Base-by-base conservation (phyloP, 2,113 vertebrate species). In the Alectura lathami region DNA sequence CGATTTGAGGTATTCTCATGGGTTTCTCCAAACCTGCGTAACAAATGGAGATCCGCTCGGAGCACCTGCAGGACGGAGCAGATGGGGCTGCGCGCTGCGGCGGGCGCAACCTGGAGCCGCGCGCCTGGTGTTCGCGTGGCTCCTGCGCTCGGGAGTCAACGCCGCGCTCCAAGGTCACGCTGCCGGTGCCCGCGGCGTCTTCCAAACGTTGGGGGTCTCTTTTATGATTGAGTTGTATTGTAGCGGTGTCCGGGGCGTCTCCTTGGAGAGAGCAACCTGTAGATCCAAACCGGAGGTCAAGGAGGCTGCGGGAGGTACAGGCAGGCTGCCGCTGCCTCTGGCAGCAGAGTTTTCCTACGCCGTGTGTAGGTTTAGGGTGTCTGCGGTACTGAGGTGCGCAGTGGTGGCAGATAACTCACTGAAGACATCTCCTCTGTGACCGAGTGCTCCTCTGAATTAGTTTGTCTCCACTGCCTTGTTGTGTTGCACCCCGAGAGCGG, bases 1-100 rank as follows among this genome's bases (percentile, higher is more conserved):
- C 40, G 85, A 91, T 89, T 89, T 6, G 75, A 89, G 90, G 70
- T 86, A 95, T 95, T 90, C 89, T 93, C 91, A 10, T 13, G 92
- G 95, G 91, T 26, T 75, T n/a, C 69, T 92, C 63, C 68, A 22
- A 43, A 83, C 72, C n/a, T 62, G 59, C 54, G 75, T 94, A 59
- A 89, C 62, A 83, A 88, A 86, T 89, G 93, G 90, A 83, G 76
- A 17, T 50, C 43, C 60, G 17, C 89, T 62, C 15, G 50, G 77
- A 94, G 89, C 95, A 91, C 92, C 84, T 95, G 94, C 89, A 68
- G 34, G 40, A 38, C 29, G 6, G 17, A 70, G 86, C 93, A 96
- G 96, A 96, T 96, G 93, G 93, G 85, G 8, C 75, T 85, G 89
- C 88, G 86, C 13, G 72, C 59, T 78, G 92, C 59, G 3, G 40